Conservation (phyloP, 2,888 invertebrate species). For the Tuta absoluta region DNA sequence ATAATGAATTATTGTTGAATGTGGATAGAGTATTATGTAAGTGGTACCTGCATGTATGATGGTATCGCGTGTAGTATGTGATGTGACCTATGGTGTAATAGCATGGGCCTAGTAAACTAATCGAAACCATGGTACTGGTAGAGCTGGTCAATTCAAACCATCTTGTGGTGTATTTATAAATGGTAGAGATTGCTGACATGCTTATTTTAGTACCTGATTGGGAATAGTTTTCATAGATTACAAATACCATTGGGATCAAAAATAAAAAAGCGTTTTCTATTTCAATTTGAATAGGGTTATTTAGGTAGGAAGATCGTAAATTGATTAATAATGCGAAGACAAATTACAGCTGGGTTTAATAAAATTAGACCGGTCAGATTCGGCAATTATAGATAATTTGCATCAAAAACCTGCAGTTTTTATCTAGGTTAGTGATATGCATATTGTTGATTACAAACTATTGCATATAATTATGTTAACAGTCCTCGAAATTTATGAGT, state of each 20-base stretch:
- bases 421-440: neutral
- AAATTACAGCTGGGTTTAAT: too few species aligned
- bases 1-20: neutral
- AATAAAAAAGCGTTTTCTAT: too few species aligned
- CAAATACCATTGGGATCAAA: too few species aligned
- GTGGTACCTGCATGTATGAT: neutral
- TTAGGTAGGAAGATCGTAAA: too few species aligned
- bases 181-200: neutral
- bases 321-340: too few species aligned
- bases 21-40: neutral
- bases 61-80: neutral
- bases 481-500: conserved; percentile 1
- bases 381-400: too few species aligned
- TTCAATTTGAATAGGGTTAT: too few species aligned
- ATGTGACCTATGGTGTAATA: conserved; percentile 4
- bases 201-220: too few species aligned
- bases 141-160: neutral
- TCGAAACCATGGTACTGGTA: neutral
- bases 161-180: neutral
- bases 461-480: neutral
- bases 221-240: too few species aligned
- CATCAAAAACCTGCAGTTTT: neutral
- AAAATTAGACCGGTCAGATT: too few species aligned
- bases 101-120: neutral
- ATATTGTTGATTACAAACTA: conserved; percentile 2